Percentiles rank a stretch among this genome's conserved stretches.
phyloP scores from a whole-genome alignment of 1,140 invertebrate genomes.

The Eubasilissa regina region DNA sequence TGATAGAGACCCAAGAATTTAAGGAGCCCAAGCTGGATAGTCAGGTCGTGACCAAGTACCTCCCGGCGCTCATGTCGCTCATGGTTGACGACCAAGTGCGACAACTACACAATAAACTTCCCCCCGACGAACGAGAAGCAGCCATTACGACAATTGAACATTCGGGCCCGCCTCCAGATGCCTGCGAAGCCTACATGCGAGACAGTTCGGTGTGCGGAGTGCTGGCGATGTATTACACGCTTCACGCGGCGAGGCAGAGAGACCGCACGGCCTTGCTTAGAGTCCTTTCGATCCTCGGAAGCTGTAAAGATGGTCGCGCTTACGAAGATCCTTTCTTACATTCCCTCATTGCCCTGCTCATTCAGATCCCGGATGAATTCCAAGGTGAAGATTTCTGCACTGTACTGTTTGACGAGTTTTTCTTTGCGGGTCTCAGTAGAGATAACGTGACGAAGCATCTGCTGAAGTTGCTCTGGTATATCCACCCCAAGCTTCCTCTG shows the following conservation, averaged over 20 bases:
- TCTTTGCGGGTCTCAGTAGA: slow-evolving; percentile 88
- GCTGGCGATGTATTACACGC: slow-evolving; percentile 95
- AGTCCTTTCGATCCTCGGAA: slow-evolving; percentile 90
- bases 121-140: slow-evolving; percentile 94
- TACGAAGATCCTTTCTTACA: slow-evolving; percentile 97
- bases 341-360: slow-evolving; percentile 89
- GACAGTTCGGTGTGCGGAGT: slow-evolving; percentile 93
- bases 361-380: slow-evolving; percentile 94
- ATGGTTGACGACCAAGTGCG: slow-evolving; percentile 98
- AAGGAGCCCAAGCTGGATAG: slow-evolving; percentile 95
- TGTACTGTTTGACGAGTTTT: slow-evolving; percentile 96
- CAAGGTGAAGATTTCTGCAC: slow-evolving; percentile 95
- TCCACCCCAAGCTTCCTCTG: slow-evolving; percentile 88
- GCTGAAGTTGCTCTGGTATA: slow-evolving; percentile 93
- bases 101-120: slow-evolving; percentile 87
- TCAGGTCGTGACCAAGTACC: slow-evolving; percentile 94
- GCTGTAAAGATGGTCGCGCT: slow-evolving; percentile 91
- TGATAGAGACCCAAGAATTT: slow-evolving; percentile 96
- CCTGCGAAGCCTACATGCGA: slow-evolving; percentile 91
- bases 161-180: slow-evolving; percentile 93
- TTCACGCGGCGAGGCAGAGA: slow-evolving; percentile 86
- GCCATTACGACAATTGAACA: slow-evolving; percentile 95
- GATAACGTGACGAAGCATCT: slow-evolving; percentile 96
- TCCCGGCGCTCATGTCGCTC: slow-evolving; percentile 93
- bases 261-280: slow-evolving; percentile 90